phyloP scores from a whole-genome alignment of 1,140 invertebrate genomes.

The Listronotus bonariensis region DNA sequence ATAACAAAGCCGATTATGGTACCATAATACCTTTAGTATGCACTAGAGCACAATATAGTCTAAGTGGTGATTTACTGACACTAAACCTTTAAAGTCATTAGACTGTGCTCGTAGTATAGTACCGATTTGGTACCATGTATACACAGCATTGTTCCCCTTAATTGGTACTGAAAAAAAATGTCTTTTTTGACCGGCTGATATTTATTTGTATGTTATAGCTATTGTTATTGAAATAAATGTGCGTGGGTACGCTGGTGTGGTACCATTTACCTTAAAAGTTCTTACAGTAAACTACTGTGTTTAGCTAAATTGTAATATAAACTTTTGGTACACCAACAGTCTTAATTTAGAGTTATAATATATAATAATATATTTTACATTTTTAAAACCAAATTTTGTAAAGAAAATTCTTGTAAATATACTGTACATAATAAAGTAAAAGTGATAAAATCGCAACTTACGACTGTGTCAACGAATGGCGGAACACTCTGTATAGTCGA shows the following conservation, averaged over 20 bases:
- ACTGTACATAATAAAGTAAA: conserved; percentile 28
- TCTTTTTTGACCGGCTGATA: conserved; percentile 14
- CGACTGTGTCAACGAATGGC: conserved; percentile 14
- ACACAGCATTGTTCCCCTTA: conserved; percentile 32
- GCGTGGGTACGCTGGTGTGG: conserved; percentile 2
- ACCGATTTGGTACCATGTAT: conserved; percentile 17
- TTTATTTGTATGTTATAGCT: conserved; percentile 21
- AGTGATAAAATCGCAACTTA: conserved; percentile 34
- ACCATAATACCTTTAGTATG: conserved; percentile 5
- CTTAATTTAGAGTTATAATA: no score
- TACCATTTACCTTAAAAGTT: not conserved
- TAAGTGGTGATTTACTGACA: conserved; percentile 21
- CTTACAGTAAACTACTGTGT: no score
- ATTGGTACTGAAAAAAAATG: conserved; percentile 26
- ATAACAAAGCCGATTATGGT: conserved; percentile 26
- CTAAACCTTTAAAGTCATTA: conserved; percentile 9
- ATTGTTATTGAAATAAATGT: conserved; percentile 15
- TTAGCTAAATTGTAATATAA: no score
- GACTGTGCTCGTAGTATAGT: conserved; percentile 13
- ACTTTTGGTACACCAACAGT: no score
- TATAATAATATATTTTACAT: no score
- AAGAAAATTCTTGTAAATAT: conserved; percentile 8
- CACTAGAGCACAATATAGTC: conserved; percentile 1
- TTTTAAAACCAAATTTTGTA: no score
- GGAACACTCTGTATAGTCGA: conserved; percentile 26